Percentiles rank a stretch among this genome's conserved stretches.
Evolutionary conservation across 2,113 vertebrate genomes (phyloP).

Genomic region (Mobula birostris): DNA sequence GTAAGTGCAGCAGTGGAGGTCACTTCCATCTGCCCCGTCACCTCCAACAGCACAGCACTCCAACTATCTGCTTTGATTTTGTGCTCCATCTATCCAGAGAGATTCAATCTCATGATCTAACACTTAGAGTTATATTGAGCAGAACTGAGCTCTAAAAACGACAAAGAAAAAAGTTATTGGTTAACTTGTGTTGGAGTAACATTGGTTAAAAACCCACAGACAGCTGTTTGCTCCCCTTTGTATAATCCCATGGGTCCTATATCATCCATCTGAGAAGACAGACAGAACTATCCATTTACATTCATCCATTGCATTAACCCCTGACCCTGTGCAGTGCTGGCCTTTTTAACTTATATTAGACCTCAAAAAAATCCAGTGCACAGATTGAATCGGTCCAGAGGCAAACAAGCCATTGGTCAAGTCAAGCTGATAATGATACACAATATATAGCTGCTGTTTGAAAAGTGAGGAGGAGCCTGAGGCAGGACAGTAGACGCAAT

Average conservation of each 20-base stretch:
- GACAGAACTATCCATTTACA: background rate
- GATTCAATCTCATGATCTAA: background rate
- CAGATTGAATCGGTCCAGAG: background rate
- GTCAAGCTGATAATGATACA: background rate
- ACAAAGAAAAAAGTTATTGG: background rate
- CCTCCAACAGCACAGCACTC: background rate
- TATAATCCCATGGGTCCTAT: background rate
- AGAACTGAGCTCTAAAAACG: background rate
- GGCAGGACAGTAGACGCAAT: conserved; percentile 16
- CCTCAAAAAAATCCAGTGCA: background rate
- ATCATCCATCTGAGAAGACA: background rate
- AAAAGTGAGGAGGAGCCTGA: background rate
- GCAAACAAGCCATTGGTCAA: background rate
- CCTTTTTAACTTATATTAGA: background rate
- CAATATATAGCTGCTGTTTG: background rate
- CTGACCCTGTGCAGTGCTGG: background rate
- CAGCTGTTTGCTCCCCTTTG: background rate
- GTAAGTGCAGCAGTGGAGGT: too few species aligned
- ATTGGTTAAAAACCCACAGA: background rate
- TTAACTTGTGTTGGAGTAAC: background rate
- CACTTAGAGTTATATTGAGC: background rate
- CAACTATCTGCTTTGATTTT: background rate
- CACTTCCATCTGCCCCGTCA: too few species aligned
- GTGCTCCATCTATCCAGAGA: background rate
- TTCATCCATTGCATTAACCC: background rate